Evolutionary conservation across 2,888 invertebrate genomes (phyloP).

Genomic region (Dolomedes plantarius): DNA sequence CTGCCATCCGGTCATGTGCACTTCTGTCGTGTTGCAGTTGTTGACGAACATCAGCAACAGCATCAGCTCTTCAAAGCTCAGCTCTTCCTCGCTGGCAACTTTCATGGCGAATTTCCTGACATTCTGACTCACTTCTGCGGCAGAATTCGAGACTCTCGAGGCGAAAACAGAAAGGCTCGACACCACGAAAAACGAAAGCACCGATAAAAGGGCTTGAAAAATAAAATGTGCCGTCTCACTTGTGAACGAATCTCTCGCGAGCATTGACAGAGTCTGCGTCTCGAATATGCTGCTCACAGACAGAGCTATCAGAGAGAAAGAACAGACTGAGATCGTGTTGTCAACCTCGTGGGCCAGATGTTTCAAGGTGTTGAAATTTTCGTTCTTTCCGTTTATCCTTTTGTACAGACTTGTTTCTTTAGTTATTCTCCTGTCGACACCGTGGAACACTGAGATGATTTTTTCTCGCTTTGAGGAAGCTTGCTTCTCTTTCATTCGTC

Average conservation of each 20-base stretch:
- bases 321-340: not conserved
- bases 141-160: not conserved
- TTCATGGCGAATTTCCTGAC: not conserved
- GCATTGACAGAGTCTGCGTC: not conserved
- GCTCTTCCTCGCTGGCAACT: not conserved
- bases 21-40: not conserved
- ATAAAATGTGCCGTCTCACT: not conserved
- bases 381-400: not conserved
- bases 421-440: not conserved
- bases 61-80: not conserved
- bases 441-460: not conserved
- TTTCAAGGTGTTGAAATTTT: not conserved
- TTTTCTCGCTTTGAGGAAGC: not conserved
- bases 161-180: not conserved
- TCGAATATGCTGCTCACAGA: not conserved
- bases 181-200: not conserved
- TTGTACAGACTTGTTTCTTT: not conserved
- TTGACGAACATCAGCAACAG: not conserved
- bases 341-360: not conserved
- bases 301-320: not conserved
- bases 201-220: not conserved
- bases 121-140: not conserved
- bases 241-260: not conserved
- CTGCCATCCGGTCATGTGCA: slow-evolving; percentile 6
- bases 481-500: too few species aligned